Evolutionary conservation across 2,113 vertebrate genomes (phyloP).

Genomic region (Xenotilapia flavipinnis): DNA sequence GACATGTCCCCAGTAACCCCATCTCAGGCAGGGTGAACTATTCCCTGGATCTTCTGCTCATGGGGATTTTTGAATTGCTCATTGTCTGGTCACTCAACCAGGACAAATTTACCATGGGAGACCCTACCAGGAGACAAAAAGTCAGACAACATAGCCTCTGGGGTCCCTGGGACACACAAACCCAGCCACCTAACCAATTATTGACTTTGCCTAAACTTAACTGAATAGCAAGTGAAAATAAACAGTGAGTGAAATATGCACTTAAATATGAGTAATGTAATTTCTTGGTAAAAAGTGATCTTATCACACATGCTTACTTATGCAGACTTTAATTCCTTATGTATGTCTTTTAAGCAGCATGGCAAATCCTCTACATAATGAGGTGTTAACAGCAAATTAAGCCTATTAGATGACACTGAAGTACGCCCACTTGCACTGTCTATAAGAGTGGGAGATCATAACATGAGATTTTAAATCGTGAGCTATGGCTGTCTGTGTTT

Average conservation of each 20-base stretch:
- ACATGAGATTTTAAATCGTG: not conserved
- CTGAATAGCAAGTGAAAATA: not conserved
- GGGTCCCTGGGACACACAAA: not conserved
- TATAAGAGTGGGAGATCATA: not conserved
- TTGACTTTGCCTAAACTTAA: not conserved
- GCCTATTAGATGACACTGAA: not conserved
- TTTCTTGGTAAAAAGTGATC: not conserved
- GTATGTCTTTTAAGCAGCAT: not conserved
- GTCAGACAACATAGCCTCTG: not conserved
- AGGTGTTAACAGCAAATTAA: not conserved
- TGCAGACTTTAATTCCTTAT: not conserved
- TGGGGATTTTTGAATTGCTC: not conserved
- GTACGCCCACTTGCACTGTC: accelerated
- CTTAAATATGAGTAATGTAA: not conserved
- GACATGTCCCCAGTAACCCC: not conserved
- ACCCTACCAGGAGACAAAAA: not conserved
- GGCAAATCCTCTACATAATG: not conserved
- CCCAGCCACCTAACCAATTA: not conserved
- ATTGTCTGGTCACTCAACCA: not conserved
- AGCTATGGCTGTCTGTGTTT: not conserved
- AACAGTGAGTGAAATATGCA: not conserved
- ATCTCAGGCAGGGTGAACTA: not conserved
- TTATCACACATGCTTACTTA: not conserved
- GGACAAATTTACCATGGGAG: not conserved
- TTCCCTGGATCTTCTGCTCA: not conserved